Conservation (phyloP, 2,888 invertebrate genomes). For the Phymatocera aterrima region DNA sequence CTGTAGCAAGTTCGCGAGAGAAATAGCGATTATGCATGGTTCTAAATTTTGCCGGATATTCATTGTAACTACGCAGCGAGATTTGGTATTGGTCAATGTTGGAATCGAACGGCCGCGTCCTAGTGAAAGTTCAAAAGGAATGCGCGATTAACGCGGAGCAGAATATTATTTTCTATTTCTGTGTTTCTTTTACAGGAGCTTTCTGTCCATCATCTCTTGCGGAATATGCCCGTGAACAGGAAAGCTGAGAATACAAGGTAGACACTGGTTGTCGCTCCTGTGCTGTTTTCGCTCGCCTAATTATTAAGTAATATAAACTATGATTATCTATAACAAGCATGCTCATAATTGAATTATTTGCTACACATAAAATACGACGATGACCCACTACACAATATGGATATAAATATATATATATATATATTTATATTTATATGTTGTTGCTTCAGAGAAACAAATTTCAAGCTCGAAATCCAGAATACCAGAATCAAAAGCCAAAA, state of each 20-base stretch:
- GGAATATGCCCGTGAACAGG: constrained; percentile 12
- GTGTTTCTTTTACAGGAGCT: constrained; percentile 19
- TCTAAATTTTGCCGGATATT: too few relatives aligned
- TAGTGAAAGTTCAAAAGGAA: neutral
- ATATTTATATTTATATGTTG: too few relatives aligned
- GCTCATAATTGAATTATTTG: constrained; percentile 9
- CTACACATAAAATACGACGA: neutral
- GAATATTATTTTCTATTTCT: neutral
- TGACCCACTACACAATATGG: neutral
- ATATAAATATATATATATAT: neutral
- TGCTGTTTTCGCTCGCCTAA: constrained; percentile 5
- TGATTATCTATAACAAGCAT: neutral
- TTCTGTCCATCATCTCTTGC: constrained; percentile 29
- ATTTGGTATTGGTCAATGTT: too few relatives aligned
- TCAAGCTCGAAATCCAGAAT: too few relatives aligned
- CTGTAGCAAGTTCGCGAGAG: too few relatives aligned
- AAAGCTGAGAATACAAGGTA: neutral
- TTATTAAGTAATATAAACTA: neutral
- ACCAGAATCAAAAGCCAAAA: neutral
- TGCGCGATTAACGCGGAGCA: neutral
- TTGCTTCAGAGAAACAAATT: too few relatives aligned
- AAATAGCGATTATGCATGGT: too few relatives aligned
- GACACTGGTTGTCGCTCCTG: constrained; percentile 17
- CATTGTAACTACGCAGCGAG: too few relatives aligned
- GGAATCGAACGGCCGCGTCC: too few relatives aligned